These are phyloP conservation scores for Lathronympha strigana DNA, from an alignment of 2,888 invertebrate species.

Conservation along the genomic window DNA sequence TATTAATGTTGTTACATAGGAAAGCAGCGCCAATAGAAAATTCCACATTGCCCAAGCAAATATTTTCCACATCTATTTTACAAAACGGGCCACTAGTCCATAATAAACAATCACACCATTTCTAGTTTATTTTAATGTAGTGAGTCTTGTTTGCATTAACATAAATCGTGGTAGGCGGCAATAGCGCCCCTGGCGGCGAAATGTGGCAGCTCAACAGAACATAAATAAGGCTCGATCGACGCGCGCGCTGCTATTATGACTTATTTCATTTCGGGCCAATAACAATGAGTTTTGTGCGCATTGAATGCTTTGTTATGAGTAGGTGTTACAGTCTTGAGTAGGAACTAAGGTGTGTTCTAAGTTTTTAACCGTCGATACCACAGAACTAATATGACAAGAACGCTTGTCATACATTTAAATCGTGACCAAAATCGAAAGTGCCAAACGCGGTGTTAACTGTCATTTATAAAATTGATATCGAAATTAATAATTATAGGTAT, in stretches of 20 bases:
- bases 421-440: too few species aligned
- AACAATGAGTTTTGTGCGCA: conserved; percentile 26
- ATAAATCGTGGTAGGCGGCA: conserved; percentile 35
- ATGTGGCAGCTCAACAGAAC: conserved; percentile 38
- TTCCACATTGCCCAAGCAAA: too few species aligned
- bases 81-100: neutral
- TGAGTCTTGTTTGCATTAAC: conserved; percentile 31
- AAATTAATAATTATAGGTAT: too few species aligned
- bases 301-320: conserved; percentile 19
- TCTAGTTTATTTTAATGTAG: conserved; percentile 28
- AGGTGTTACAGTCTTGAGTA: neutral
- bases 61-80: too few species aligned
- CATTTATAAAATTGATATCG: too few species aligned
- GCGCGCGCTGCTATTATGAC: conserved; percentile 28
- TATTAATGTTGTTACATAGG: too few species aligned
- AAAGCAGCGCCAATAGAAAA: too few species aligned
- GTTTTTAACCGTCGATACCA: too few species aligned
- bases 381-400: too few species aligned
- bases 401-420: too few species aligned
- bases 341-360: neutral
- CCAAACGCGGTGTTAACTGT: too few species aligned
- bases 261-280: conserved; percentile 33
- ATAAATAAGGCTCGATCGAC: conserved; percentile 32
- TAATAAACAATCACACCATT: conserved; percentile 6
- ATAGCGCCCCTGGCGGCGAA: conserved; percentile 42